A percentile compares a stretch with the other conserved stretches of the same genome.
Evolutionary conservation across 2,797 vertebrate species (phyloP).

Genomic region (Xenops minutus): DNA sequence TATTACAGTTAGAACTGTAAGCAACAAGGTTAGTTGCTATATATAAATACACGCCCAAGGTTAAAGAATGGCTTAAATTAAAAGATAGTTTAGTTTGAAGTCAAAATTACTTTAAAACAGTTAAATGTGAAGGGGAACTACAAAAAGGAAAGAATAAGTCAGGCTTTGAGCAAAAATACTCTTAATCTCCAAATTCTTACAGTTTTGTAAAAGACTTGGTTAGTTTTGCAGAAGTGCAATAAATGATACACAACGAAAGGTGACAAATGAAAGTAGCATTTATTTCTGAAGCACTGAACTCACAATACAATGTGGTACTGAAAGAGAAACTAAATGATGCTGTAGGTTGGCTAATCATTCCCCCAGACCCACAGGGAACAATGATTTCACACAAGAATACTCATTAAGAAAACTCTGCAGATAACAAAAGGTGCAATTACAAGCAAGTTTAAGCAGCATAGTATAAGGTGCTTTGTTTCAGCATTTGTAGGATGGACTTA

Average conservation of each 20-base stretch:
- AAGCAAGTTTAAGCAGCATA: constrained; percentile 81
- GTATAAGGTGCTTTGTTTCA: constrained; percentile 80
- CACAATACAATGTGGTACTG: constrained; percentile 76
- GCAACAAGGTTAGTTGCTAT: neutral
- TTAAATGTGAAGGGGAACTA: neutral
- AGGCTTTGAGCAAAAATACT: neutral
- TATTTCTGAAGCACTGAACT: constrained; percentile 80
- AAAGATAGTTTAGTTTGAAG: neutral
- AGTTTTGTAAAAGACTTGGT: neutral
- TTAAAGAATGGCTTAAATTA: neutral
- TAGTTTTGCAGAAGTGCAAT: constrained; percentile 2
- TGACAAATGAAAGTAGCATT: constrained; percentile 75
- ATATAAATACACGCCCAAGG: neutral
- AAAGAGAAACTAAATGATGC: constrained; percentile 74
- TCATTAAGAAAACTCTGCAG: constrained; percentile 75
- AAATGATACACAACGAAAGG: constrained; percentile 15
- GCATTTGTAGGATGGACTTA: constrained; percentile 66
- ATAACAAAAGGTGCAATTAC: constrained; percentile 82
- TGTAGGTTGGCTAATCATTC: constrained; percentile 65
- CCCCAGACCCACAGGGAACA: constrained; percentile 70
- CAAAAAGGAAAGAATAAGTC: neutral
- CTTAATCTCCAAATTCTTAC: neutral
- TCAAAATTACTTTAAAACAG: neutral
- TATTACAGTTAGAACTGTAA: neutral
- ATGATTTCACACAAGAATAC: constrained; percentile 62